Base-by-base conservation (phyloP, 2,888 invertebrate genomes). In the Cynaeus angustus region DNA sequence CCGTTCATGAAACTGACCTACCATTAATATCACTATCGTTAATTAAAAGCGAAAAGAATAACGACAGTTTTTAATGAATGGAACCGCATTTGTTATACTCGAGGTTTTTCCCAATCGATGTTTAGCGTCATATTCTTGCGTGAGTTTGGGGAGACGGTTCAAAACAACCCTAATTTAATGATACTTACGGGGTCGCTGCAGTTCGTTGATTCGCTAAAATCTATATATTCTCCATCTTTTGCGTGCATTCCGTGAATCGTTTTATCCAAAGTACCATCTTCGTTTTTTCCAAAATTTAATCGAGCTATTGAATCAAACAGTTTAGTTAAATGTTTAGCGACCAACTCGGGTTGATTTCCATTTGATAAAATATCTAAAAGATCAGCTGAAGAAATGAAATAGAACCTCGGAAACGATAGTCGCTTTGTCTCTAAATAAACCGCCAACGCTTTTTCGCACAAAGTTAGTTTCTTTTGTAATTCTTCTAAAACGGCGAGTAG, bases 381-480 rank as follows among this genome's bases (percentile, higher is more conserved):
- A 87, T 98, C 98, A 58, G 96, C 97, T 6, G 97, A 97, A 6
- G 98, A 98, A 0, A 98, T 96, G 85, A 98, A 98, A 86, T 98
- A 98, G 86, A 98, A 98, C 81, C 94, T 88, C 10, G 98, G 98
- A 86, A 98, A 98, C 2, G 97, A 97, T 64, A 98, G 87, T 78
- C 98, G 89, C 85, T 98, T 98, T 0, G 98, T 98, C 88, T 98
- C 98, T 78, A 98, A 88, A 86, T 98, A 98, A 84, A 98, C 97
- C 16, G 98, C 97, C 72, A 98, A 86, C 7, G 98, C 98, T 86
- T 98, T 98, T 86, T 98, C 98, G 84, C 98, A 98, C 26, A 98
- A 88, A 0, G 93, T 92, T 70, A 98, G 87, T 82, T 95, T 93
- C 75, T 90, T 91, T 83, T 98, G 97, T 52, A 98, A 86, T 58